Conservation (phyloP, 2,888 invertebrate genomes). For the Phlogophora meticulosa region DNA sequence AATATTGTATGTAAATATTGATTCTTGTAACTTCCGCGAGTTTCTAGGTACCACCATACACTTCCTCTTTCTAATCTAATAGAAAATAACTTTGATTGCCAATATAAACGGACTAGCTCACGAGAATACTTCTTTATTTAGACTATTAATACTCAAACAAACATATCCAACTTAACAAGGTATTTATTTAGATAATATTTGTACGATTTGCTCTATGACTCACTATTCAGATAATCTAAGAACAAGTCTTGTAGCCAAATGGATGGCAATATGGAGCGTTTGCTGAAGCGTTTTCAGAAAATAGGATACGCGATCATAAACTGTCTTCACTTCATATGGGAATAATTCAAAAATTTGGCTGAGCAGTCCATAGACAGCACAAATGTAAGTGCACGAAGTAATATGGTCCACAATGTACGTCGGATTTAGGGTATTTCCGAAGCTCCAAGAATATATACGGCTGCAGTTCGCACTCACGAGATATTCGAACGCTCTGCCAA, state of each 20-base stretch:
- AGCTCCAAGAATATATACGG: conserved; percentile 78
- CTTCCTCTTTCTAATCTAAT: conserved; percentile 9
- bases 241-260: conserved; percentile 78
- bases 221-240: conserved; percentile 71
- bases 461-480: conserved; percentile 73
- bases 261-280: conserved; percentile 77
- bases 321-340: conserved; percentile 83
- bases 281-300: conserved; percentile 78
- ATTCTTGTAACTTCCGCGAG: background rate
- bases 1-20: background rate
- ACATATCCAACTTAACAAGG: conserved; percentile 34
- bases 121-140: conserved; percentile 39
- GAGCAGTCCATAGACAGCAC: conserved; percentile 77
- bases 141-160: conserved; percentile 37
- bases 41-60: conserved; percentile 4
- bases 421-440: conserved; percentile 83
- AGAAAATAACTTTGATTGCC: conserved; percentile 37
- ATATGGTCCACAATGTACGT: conserved; percentile 83
- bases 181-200: conserved; percentile 58
- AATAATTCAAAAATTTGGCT: conserved; percentile 89
- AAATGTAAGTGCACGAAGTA: conserved; percentile 81
- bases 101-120: conserved; percentile 31
- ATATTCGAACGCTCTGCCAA: conserved; percentile 74
- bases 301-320: conserved; percentile 84
- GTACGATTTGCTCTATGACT: conserved; percentile 64